These are phyloP conservation scores for Pollicipes pollicipes DNA, from an alignment of 1,140 invertebrate species.

Conservation along the genomic window DNA sequence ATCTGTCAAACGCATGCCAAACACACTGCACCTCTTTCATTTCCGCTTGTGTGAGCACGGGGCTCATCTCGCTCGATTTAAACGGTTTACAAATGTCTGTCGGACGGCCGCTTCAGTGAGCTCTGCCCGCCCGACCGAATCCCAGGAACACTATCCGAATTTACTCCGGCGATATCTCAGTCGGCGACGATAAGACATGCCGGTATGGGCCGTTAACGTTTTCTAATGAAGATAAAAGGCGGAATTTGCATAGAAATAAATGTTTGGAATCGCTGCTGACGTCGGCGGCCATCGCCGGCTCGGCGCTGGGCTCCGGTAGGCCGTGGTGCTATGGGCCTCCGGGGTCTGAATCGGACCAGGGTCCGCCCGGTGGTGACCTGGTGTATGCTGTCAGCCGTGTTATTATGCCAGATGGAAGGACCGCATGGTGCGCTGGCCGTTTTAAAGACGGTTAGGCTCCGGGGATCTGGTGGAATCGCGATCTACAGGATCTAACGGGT, in stretches of 20 bases:
- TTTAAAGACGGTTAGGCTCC: too few relatives aligned
- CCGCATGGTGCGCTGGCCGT: too few relatives aligned
- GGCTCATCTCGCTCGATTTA: neutral
- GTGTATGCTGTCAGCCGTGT: too few relatives aligned
- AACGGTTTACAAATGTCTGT: neutral
- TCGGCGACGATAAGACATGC: neutral
- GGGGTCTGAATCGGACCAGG: neutral
- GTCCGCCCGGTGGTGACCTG: neutral
- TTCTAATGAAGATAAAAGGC: constrained; percentile 1
- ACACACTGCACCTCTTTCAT: too few relatives aligned
- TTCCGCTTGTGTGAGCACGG: too few relatives aligned
- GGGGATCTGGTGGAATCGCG: too few relatives aligned
- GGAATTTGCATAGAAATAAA: neutral
- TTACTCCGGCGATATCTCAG: neutral
- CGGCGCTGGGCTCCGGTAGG: neutral
- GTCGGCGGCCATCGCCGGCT: neutral
- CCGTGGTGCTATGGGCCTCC: neutral
- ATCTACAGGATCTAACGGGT: too few relatives aligned
- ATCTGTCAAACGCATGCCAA: too few relatives aligned
- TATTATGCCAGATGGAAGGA: too few relatives aligned
- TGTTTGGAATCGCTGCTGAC: neutral
- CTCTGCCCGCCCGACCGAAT: too few relatives aligned
- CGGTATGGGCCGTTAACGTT: constrained; percentile 1
- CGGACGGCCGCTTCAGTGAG: neutral
- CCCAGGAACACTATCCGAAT: neutral